Conservation (phyloP, 2,113 vertebrate species). For the Salvelinus namaycush region DNA sequence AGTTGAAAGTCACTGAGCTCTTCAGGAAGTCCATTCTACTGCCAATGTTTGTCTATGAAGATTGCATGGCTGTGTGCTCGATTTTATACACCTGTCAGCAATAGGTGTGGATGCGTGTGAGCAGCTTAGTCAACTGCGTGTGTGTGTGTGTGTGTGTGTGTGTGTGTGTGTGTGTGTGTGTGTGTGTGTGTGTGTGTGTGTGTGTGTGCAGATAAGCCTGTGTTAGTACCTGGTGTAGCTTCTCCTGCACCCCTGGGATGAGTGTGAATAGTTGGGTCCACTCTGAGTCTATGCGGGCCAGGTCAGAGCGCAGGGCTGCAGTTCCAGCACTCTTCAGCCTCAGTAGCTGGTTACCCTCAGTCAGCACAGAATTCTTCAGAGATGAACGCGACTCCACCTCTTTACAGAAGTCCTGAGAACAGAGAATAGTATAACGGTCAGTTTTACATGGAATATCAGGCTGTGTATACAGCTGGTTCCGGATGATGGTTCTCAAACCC, state of each 20-base stretch:
- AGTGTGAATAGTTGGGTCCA: conserved; percentile 89
- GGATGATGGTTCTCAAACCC: background rate
- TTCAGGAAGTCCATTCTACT: too few species aligned
- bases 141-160: too few species aligned
- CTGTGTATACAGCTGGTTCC: background rate
- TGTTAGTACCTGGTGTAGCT: conserved; percentile 62
- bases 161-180: too few species aligned
- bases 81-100: too few species aligned
- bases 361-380: conserved; percentile 87
- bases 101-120: too few species aligned
- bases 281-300: conserved; percentile 85
- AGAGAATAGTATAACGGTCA: background rate
- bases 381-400: conserved; percentile 90
- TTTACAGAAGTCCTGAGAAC: conserved; percentile 91
- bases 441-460: background rate
- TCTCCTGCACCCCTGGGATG: conserved; percentile 92
- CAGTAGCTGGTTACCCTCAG: conserved; percentile 90
- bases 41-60: too few species aligned
- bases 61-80: too few species aligned
- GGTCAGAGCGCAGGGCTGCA: conserved; percentile 78
- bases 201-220: too few species aligned
- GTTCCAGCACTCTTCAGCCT: conserved; percentile 92
- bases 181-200: too few species aligned
- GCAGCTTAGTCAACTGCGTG: too few species aligned
- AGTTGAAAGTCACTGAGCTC: too few species aligned